A percentile compares a stretch with the other conserved stretches of the same genome.
Conservation (phyloP, 2,797 vertebrate species). For the Uromys caudimaculatus region DNA sequence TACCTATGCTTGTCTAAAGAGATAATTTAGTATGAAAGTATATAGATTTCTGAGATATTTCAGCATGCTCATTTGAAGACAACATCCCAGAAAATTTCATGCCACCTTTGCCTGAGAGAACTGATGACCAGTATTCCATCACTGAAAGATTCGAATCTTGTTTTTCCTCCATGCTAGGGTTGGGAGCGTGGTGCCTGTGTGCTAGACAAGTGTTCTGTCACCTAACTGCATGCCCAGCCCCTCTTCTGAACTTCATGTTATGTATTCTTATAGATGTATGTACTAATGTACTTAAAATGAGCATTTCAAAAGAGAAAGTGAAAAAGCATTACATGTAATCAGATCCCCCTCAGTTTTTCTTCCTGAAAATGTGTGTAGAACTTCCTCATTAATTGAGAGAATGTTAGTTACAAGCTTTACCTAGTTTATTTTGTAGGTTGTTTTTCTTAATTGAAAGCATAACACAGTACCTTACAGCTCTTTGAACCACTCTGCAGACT, state of each 20-base stretch:
- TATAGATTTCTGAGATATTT: neutral
- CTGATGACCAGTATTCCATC: neutral
- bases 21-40: neutral
- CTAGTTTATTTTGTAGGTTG: neutral
- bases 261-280: neutral
- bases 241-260: neutral
- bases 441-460: slow-evolving; percentile 10
- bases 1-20: neutral
- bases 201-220: neutral
- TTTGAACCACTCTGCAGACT: neutral
- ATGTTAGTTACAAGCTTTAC: neutral
- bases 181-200: neutral
- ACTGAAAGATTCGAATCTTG: neutral
- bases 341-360: neutral
- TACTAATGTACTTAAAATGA: neutral
- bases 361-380: neutral
- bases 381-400: neutral
- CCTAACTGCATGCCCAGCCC: neutral
- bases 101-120: neutral
- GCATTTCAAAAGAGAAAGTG: neutral
- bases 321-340: neutral
- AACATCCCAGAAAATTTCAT: neutral
- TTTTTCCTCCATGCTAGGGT: too few species aligned
- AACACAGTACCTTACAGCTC: neutral
- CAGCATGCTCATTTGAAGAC: neutral